Evolutionary conservation across 2,888 invertebrate species (phyloP).

Genomic region (Tribolium freemani): DNA sequence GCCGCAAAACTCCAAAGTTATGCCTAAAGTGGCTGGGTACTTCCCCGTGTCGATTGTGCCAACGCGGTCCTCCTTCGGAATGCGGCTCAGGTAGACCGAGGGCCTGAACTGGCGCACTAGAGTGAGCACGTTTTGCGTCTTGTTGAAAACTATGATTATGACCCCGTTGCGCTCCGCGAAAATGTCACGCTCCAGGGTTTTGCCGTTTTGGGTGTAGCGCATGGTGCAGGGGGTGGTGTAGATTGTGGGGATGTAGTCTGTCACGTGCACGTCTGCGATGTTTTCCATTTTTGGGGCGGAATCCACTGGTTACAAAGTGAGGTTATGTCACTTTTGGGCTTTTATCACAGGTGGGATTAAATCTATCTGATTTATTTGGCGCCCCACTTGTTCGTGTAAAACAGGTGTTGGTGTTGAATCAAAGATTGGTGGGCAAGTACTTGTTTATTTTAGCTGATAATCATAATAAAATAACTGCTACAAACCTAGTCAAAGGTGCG

Average conservation of each 20-base stretch:
- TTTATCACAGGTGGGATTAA: too few relatives aligned
- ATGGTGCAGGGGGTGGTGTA: constrained; percentile 82
- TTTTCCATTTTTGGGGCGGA: constrained; percentile 56
- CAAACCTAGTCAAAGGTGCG: constrained; percentile 28
- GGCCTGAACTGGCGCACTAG: constrained; percentile 93
- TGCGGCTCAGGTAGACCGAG: constrained; percentile 81
- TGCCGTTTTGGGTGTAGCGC: constrained; percentile 80
- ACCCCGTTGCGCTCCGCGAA: constrained; percentile 88
- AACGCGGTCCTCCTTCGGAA: constrained; percentile 70
- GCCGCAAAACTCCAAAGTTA: constrained; percentile 93
- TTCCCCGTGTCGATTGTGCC: constrained; percentile 72
- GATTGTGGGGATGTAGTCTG: constrained; percentile 63
- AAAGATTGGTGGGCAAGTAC: not conserved
- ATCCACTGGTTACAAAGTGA: not conserved
- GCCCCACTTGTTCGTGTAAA: too few relatives aligned
- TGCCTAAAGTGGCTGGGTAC: constrained; percentile 78
- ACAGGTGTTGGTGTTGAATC: not conserved
- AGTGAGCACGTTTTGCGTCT: constrained; percentile 79
- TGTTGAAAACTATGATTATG: constrained; percentile 84
- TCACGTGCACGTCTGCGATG: constrained; percentile 60
- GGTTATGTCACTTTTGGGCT: not conserved
- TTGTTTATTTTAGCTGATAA: constrained; percentile 24
- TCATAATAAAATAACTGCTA: constrained; percentile 26
- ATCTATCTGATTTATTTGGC: not conserved
- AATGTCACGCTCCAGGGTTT: constrained; percentile 82